Base-by-base conservation (phyloP, 2,888 invertebrate genomes). In the Bhutanitis thaidina region DNA sequence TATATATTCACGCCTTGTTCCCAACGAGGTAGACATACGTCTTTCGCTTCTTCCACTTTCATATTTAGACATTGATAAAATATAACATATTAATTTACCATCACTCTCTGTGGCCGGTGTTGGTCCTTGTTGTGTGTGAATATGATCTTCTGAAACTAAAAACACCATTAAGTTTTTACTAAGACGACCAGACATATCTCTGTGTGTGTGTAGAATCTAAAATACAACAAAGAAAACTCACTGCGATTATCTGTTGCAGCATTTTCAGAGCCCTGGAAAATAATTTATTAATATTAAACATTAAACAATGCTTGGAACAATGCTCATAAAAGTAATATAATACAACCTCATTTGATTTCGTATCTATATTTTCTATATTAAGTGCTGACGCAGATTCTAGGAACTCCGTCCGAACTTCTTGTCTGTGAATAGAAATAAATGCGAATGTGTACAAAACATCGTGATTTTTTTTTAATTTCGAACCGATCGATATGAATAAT, bases 371-470 rank as follows among this genome's bases (percentile, higher is more conserved):
- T 10, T 49, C 43, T 4, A 30, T 12, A 25, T 20, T 32, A 14
- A 10, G 20, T n/a, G 20, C 20, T 20, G 43, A 15, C 0, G 47
- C 30, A 35, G 66, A 69, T 32, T 71, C 81, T 10, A 85, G 54
- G 53, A 73, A 80, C 53, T 85, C 84, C 0, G 68, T 56, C 4
- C 83, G 69, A 43, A 87, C 86, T 4, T 78, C 74, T 55, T 77
- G 74, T 47, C 86, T 87, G 58, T 2, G 61, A 59, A 48, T 8
- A 20, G 5, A 20, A 20, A 20, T 3, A 3, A 3, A 20, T 3
- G 20, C 2, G 20, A 20, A 20, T 20, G n/a, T n/a, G n/a, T n/a
- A 20, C 20, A 20, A 20, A 20, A 5, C 20, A 20, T 20, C 3
- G 5, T n/a, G n/a, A n/a, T n/a, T n/a, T n/a, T n/a, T n/a, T n/a